Base-by-base conservation (phyloP, 2,888 invertebrate genomes). In the Philonicus albiceps region DNA sequence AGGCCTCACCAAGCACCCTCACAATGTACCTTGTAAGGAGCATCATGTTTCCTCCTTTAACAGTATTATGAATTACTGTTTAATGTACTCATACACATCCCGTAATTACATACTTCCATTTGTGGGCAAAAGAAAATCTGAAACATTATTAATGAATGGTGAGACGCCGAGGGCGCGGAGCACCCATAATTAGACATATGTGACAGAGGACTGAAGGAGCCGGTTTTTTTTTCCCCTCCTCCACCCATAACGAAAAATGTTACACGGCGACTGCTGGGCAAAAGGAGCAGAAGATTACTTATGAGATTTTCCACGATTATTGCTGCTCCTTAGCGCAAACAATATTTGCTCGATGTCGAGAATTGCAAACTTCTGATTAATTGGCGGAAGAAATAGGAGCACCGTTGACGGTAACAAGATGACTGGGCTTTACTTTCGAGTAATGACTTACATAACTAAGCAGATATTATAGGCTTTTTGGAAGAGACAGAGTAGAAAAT, bases 101-200 rank as follows among this genome's bases (percentile, higher is more conserved):
- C 31, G 31, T 74, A 74, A 74, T 74, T 74, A 74, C 74, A 34
- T 74, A 34, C 31, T 74, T 34, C 74, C 74, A 74, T 74, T 74
- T 74, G 34, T 34, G 34, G 34, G 74, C n/a, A 74, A 74, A 74
- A 74, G 74, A 34, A 74, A 74, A 74, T 30, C 74, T 74, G 31
- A 31, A 74, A 74, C 74, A 74, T 74, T 74, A 74, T 74, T 74
- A 74, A 74, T 74, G 74, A 34, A 74, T 74, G 74, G 74, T 16
- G 74, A 11, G 64, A 4, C 22, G 64, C 27, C 22, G 11, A 64
- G 64, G 22, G 22, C 64, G 22, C 64, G 64, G 64, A 27, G 22
- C 11, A 8, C 64, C 8, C 64, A 64, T 64, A 64, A 64, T 64
- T 64, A 64, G 64, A 64, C 64, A 64, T 64, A 64, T 64, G 64